Conservation (phyloP, 1,140 invertebrate species). For the Yoshiicerus persimilis region DNA sequence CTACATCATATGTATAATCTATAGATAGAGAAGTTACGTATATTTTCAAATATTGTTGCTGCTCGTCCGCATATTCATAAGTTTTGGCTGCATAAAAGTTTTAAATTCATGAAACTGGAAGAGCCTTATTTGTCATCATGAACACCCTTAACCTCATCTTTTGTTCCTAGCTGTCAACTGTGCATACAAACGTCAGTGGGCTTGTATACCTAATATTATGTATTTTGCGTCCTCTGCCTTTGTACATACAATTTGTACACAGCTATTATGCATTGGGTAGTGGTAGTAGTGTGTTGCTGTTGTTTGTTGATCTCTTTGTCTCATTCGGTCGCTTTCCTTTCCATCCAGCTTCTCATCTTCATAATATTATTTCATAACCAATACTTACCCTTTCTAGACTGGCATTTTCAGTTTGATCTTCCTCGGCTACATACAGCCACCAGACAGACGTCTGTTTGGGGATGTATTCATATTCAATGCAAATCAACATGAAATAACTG, state of each 20-base stretch:
- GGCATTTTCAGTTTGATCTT: neutral
- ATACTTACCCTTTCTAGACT: neutral
- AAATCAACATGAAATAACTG: too few relatives aligned
- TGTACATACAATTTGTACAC: neutral
- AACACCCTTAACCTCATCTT: constrained; percentile 46
- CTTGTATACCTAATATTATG: neutral
- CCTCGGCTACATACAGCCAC: neutral
- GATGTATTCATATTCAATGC: neutral
- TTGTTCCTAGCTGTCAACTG: constrained; percentile 43
- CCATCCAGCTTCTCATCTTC: neutral
- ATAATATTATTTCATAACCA: neutral
- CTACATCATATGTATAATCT: too few relatives aligned
- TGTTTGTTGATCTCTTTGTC: too few relatives aligned
- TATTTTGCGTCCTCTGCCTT: neutral
- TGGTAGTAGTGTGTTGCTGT: neutral
- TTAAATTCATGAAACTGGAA: constrained; percentile 45
- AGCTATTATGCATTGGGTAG: too few relatives aligned
- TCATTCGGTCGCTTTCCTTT: neutral
- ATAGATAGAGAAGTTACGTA: neutral
- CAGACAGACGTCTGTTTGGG: neutral
- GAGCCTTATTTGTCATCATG: constrained; percentile 43
- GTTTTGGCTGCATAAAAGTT: neutral
- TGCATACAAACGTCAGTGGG: constrained; percentile 32
- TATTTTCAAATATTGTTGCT: neutral
- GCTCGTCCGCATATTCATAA: too few relatives aligned